phyloP scores from a whole-genome alignment of 1,140 invertebrate species.

The Formica exsecta region DNA sequence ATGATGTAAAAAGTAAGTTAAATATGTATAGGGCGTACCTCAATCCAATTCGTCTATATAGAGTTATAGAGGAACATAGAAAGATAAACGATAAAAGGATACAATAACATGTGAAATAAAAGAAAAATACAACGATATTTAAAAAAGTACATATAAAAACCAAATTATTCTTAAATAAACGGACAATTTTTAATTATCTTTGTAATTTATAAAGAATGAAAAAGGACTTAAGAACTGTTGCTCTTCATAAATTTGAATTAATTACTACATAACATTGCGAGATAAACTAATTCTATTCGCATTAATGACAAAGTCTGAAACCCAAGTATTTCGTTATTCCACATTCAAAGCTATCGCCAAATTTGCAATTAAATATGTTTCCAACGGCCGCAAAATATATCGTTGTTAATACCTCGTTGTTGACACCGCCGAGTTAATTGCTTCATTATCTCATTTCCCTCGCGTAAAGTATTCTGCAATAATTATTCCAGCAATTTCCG shows the following conservation, averaged over 20 bases:
- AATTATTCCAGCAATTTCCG: constrained; percentile 53
- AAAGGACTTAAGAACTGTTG: not conserved
- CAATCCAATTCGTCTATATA: not conserved
- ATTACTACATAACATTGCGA: not conserved
- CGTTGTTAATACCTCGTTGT: constrained; percentile 53
- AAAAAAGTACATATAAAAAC: not conserved
- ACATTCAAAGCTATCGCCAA: constrained; percentile 47
- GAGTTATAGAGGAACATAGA: not conserved
- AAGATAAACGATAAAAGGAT: not conserved
- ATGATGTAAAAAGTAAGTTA: constrained; percentile 76
- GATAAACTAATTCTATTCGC: not conserved
- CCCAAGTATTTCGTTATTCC: constrained; percentile 36
- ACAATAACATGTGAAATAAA: not conserved
- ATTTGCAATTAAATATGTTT: constrained; percentile 60
- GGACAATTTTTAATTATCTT: not conserved
- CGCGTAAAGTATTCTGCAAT: constrained; percentile 51
- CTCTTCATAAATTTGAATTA: not conserved
- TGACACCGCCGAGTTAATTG: constrained; percentile 53
- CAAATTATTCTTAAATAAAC: not conserved
- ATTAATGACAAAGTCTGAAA: constrained; percentile 22
- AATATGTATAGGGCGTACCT: not conserved
- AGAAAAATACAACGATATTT: not conserved
- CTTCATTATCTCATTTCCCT: constrained; percentile 60
- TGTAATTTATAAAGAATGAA: not conserved
- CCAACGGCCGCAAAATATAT: constrained; percentile 30